phyloP scores from a whole-genome alignment of 2,797 vertebrate species.

The Sternotherus odoratus region DNA sequence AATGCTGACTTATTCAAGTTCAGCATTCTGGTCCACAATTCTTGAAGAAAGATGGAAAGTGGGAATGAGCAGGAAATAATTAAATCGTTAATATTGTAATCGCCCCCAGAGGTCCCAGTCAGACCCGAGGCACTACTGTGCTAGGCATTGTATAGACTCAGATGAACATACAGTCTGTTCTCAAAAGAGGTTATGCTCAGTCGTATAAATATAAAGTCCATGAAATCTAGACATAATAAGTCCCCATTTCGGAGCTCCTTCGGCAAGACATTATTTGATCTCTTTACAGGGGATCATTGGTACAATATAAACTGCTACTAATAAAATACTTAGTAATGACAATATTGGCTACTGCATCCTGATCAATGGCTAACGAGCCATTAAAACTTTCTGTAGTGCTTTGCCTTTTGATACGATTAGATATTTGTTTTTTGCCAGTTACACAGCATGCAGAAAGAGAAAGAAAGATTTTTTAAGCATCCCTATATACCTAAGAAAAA shows the following conservation, averaged over 20 bases:
- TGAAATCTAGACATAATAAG: neutral
- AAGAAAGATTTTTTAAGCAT: neutral
- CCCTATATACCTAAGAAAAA: neutral
- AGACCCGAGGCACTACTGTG: neutral
- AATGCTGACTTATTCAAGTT: no score
- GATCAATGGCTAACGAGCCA: neutral
- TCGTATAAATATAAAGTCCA: neutral
- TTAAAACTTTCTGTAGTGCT: neutral
- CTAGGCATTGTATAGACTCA: neutral
- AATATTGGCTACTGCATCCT: neutral
- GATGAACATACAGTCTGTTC: neutral
- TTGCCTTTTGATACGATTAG: neutral
- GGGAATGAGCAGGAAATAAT: neutral
- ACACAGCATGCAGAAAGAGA: neutral
- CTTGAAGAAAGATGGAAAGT: neutral
- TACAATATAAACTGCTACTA: neutral
- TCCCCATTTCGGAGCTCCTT: neutral
- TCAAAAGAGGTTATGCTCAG: neutral
- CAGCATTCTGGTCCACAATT: neutral
- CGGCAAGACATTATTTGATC: no score
- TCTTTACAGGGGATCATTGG: fast-evolving
- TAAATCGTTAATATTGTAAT: neutral
- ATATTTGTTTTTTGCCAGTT: neutral
- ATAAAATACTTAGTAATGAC: neutral
- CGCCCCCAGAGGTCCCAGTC: fast-evolving